Conservation (phyloP, 2,797 vertebrate genomes). For the Esox lucius region DNA sequence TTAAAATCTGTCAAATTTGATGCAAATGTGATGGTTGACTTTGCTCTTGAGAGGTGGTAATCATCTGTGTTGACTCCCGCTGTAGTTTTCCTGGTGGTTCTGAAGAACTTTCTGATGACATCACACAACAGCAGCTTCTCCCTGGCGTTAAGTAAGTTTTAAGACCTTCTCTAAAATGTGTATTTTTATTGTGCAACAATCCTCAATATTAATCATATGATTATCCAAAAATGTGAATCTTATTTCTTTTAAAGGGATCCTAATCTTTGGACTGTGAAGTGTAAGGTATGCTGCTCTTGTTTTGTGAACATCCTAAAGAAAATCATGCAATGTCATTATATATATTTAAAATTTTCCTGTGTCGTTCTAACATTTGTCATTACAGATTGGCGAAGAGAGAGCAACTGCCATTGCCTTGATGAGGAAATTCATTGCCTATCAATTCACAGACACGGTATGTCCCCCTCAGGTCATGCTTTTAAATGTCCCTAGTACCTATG, state of each 20-base stretch:
- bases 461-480: neutral
- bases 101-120: constrained; percentile 94
- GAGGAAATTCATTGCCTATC: constrained; percentile 98
- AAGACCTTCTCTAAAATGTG: constrained; percentile 1
- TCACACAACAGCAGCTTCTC: constrained; percentile 94
- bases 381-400: constrained; percentile 90
- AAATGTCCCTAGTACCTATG: neutral
- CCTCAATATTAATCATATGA: neutral
- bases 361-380: neutral
- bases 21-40: neutral
- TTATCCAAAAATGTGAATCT: neutral
- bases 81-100: constrained; percentile 85
- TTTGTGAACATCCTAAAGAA: neutral
- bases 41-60: too few species aligned
- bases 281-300: constrained; percentile 77
- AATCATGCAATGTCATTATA: neutral
- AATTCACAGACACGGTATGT: constrained; percentile 92
- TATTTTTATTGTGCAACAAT: neutral
- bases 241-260: constrained; percentile 78
- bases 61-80: neutral
- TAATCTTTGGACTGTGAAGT: constrained; percentile 95
- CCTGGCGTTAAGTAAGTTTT: constrained; percentile 92
- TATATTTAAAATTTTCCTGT: neutral
- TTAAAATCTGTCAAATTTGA: neutral
- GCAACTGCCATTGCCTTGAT: constrained; percentile 91